phyloP scores from a whole-genome alignment of 2,113 vertebrate species.

The Apodemus sylvaticus region DNA sequence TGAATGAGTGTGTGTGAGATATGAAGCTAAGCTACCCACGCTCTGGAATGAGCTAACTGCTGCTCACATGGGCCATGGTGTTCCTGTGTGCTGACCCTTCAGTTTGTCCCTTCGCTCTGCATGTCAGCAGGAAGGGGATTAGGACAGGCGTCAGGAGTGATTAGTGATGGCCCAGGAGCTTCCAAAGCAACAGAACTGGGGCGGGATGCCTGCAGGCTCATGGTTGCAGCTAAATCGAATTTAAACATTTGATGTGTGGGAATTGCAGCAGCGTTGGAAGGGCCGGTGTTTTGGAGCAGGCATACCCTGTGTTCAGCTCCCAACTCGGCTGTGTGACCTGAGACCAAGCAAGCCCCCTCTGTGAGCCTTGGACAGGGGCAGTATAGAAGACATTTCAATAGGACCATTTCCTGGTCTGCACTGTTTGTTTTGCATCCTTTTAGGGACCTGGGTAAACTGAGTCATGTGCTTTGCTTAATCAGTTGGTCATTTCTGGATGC shows the following conservation, averaged over 20 bases:
- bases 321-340: background rate
- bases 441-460: background rate
- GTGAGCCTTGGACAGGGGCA: background rate
- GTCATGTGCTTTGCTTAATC: background rate
- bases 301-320: background rate
- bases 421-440: background rate
- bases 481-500: background rate
- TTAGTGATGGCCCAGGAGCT: background rate
- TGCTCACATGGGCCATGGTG: background rate
- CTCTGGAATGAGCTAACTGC: rapidly evolving
- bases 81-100: background rate
- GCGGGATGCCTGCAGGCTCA: constrained; percentile 20
- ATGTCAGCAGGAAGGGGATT: background rate
- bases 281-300: background rate
- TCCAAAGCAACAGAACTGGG: background rate
- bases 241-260: background rate
- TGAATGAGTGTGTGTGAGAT: background rate
- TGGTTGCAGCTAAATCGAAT: background rate
- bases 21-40: background rate
- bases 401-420: background rate
- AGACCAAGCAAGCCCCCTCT: background rate
- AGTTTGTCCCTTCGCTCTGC: background rate
- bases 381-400: background rate
- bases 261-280: background rate
- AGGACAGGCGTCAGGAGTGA: constrained; percentile 6